Conservation (phyloP, 2,113 vertebrate species). For the Merops nubicus region DNA sequence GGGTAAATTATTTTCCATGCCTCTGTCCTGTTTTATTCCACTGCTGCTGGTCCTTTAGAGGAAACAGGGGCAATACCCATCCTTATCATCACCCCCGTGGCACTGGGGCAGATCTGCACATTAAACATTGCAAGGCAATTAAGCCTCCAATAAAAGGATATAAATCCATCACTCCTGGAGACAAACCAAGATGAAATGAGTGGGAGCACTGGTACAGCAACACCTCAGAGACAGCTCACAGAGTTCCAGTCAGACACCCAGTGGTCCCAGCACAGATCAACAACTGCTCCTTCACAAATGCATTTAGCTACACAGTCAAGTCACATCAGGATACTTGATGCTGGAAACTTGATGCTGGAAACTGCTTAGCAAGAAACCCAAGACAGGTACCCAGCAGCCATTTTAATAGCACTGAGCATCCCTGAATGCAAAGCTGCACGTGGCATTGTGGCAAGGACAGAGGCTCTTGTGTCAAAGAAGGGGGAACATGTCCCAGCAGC, state of each 20-base stretch:
- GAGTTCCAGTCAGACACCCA: background rate
- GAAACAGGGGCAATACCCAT: background rate
- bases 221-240: background rate
- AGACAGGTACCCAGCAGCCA: background rate
- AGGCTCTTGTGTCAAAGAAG: background rate
- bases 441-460: background rate
- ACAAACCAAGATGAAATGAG: background rate
- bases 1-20: background rate
- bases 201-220: background rate
- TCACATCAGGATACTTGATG: background rate
- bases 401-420: background rate
- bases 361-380: background rate
- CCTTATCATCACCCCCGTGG: background rate
- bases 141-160: background rate
- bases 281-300: background rate
- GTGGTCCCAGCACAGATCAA: background rate
- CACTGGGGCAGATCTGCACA: background rate
- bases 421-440: background rate
- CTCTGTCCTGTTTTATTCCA: background rate
- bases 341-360: background rate
- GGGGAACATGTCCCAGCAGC: background rate
- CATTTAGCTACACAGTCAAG: conserved; percentile 1
- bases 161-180: background rate
- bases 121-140: background rate
- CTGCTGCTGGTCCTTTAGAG: background rate